Evolutionary conservation across 2,888 invertebrate genomes (phyloP).

Genomic region (Diarsia rubi): DNA sequence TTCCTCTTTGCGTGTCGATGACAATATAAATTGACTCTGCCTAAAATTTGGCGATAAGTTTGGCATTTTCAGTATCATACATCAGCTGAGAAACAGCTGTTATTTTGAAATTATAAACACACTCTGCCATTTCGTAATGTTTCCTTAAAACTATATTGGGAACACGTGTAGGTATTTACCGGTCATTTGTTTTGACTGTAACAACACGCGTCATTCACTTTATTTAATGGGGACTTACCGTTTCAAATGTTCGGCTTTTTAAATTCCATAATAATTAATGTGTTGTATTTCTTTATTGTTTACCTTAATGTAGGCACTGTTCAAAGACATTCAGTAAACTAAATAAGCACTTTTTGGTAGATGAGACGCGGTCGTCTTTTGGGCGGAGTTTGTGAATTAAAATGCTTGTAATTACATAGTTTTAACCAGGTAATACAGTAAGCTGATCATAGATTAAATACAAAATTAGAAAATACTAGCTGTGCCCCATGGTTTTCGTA

Average conservation of each 20-base stretch:
- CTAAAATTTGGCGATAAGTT: too few species aligned
- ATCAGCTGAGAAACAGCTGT: too few species aligned
- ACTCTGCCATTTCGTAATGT: background rate
- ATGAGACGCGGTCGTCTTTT: background rate
- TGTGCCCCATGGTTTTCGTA: too few species aligned
- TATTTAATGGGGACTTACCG: background rate
- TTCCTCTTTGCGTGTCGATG: too few species aligned
- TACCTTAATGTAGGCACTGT: background rate
- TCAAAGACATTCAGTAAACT: background rate
- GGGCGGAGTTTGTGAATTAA: background rate
- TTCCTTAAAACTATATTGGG: background rate
- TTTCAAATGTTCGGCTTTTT: background rate
- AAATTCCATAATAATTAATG: slow-evolving; percentile 6
- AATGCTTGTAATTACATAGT: background rate
- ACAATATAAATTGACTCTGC: too few species aligned
- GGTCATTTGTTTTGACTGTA: background rate
- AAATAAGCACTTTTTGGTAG: background rate
- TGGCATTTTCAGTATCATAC: too few species aligned
- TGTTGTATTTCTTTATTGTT: background rate
- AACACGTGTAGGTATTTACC: background rate
- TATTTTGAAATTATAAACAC: too few species aligned
- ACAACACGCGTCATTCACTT: background rate
- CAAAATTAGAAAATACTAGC: background rate
- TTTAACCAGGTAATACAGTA: background rate
- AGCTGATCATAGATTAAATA: background rate